These are phyloP conservation scores for Myotis myotis DNA, from an alignment of 2,797 vertebrate species.

Conservation along the genomic window DNA sequence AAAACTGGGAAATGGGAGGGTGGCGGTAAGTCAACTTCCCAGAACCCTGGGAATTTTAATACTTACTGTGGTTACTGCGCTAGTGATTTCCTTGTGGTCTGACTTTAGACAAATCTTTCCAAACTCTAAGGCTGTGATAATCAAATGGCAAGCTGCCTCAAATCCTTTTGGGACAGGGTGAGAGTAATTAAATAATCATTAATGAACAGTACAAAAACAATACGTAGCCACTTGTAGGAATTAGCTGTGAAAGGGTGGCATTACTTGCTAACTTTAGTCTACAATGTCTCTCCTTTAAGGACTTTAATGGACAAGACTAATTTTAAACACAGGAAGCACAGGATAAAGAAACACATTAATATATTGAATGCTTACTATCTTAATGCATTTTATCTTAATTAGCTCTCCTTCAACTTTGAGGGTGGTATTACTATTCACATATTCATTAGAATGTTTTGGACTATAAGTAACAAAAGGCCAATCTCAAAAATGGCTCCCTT, in stretches of 20 bases:
- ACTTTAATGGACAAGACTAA: background rate
- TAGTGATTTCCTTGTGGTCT: background rate
- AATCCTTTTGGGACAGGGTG: background rate
- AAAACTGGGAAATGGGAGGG: background rate
- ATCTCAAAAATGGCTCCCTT: background rate
- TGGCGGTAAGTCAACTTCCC: background rate
- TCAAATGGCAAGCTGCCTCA: background rate
- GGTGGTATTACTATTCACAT: background rate
- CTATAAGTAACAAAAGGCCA: background rate
- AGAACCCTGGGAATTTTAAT: background rate
- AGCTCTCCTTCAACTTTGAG: background rate
- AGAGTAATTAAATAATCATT: background rate
- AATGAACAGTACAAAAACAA: background rate
- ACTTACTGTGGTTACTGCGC: background rate
- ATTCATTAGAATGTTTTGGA: background rate
- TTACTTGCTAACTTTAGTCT: background rate
- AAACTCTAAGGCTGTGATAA: background rate
- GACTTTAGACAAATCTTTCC: background rate
- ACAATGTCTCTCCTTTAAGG: constrained; percentile 18
- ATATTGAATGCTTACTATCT: background rate
- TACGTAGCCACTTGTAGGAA: background rate
- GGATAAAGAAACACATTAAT: background rate
- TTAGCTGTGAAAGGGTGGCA: background rate
- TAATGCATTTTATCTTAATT: background rate
- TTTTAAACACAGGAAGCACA: constrained; percentile 9